Evolutionary conservation across 2,797 vertebrate species (phyloP).

Genomic region (Gadopsis bispinosus): DNA sequence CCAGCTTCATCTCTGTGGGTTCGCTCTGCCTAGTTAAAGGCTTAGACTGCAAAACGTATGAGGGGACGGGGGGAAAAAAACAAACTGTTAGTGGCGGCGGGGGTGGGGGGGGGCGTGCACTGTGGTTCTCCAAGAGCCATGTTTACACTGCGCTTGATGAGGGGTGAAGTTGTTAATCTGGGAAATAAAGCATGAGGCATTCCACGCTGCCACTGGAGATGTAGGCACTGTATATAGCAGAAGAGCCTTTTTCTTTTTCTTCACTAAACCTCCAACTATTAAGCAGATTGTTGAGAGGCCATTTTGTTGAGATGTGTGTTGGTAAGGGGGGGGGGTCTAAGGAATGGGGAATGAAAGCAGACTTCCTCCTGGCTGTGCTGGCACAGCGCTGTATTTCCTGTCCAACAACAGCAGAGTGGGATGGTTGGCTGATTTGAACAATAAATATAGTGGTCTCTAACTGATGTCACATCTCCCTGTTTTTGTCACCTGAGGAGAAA

Average conservation of each 20-base stretch:
- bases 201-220: constrained; percentile 73
- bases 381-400: constrained; percentile 69
- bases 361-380: constrained; percentile 72
- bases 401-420: constrained; percentile 82
- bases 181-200: constrained; percentile 79
- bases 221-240: constrained; percentile 20
- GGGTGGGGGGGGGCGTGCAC: background rate
- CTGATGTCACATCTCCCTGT: constrained; percentile 66
- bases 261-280: constrained; percentile 35
- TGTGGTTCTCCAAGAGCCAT: constrained; percentile 61
- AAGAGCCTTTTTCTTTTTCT: constrained; percentile 44
- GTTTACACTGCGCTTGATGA: constrained; percentile 84
- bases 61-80: constrained; percentile 41
- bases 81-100: constrained; percentile 32
- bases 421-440: constrained; percentile 80
- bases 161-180: constrained; percentile 82
- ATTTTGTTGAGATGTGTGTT: constrained; percentile 47
- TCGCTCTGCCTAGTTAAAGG: constrained; percentile 52
- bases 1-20: constrained; percentile 53
- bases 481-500: constrained; percentile 73
- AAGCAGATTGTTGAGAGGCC: constrained; percentile 44
- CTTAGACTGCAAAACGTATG: constrained; percentile 50
- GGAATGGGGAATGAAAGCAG: constrained; percentile 74
- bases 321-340: background rate
- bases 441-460: constrained; percentile 78